A percentile compares a stretch with the other conserved stretches of the same genome.
These are phyloP conservation scores for Halcyon senegalensis DNA, from an alignment of 2,113 vertebrate species.

Conservation along the genomic window DNA sequence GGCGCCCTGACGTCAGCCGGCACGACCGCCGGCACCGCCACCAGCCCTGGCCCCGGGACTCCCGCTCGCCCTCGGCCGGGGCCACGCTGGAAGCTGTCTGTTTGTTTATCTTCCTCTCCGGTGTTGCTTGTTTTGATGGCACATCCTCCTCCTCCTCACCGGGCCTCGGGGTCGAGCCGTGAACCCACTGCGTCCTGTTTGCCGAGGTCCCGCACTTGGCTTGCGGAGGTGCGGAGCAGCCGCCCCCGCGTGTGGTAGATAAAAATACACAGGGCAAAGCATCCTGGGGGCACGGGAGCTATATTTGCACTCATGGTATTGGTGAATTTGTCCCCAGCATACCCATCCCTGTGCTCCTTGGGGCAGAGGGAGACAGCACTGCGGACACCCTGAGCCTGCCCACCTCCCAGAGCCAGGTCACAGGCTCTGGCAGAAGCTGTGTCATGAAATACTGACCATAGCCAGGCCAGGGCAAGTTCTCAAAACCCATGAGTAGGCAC, in stretches of 20 bases:
- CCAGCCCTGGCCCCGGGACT: background rate
- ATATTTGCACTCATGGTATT: conserved; percentile 43
- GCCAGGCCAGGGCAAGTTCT: background rate
- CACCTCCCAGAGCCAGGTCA: rapidly evolving
- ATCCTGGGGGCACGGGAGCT: conserved; percentile 1
- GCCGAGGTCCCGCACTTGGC: conserved; percentile 38
- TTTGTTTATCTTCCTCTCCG: conserved; percentile 82
- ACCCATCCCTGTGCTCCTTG: background rate
- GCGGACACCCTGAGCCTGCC: background rate
- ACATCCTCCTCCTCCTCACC: conserved; percentile 76
- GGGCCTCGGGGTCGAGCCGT: conserved; percentile 69
- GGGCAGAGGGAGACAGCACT: rapidly evolving
- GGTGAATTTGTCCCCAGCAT: background rate
- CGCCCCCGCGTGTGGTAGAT: background rate
- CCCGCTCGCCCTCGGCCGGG: conserved; percentile 33
- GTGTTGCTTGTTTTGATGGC: conserved; percentile 81
- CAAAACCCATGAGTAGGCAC: background rate
- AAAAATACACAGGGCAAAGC: conserved; percentile 66
- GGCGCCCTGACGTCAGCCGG: conserved; percentile 60
- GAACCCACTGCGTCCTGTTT: conserved; percentile 81
- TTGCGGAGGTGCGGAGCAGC: conserved; percentile 32
- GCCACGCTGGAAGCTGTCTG: conserved; percentile 50
- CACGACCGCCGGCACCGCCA: background rate
- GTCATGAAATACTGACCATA: rapidly evolving
- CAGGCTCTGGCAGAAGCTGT: background rate